phyloP scores from a whole-genome alignment of 2,113 vertebrate species.

The Kryptolebias marmoratus region DNA sequence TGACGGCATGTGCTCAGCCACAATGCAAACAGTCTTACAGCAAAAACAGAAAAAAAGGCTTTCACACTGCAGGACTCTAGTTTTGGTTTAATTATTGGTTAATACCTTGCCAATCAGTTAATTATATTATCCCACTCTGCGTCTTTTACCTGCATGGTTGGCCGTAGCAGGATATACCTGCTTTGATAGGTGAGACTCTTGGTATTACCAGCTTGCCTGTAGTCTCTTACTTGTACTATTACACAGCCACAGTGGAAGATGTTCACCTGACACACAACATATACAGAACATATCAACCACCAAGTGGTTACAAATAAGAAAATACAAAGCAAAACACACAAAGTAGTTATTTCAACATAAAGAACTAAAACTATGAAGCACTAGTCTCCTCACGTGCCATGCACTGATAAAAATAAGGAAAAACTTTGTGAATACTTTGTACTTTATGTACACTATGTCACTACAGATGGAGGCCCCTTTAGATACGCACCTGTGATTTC shows the following conservation, averaged over 20 bases:
- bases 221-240: constrained; percentile 96
- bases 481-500: constrained; percentile 91
- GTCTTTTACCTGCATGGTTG: constrained; percentile 93
- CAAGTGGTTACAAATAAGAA: background rate
- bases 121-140: background rate
- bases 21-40: too few relatives aligned
- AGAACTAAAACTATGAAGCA: background rate
- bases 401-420: background rate
- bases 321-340: background rate
- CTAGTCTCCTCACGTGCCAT: background rate
- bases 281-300: background rate
- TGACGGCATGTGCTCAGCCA: too few relatives aligned
- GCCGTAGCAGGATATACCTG: constrained; percentile 92
- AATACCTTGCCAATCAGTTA: background rate
- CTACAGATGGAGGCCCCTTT: background rate
- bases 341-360: background rate
- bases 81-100: background rate
- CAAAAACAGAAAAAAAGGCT: too few relatives aligned
- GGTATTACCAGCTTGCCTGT: constrained; percentile 91
- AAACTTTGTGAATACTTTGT: background rate
- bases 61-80: too few relatives aligned
- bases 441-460: too few relatives aligned
- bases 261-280: constrained; percentile 86
- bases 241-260: constrained; percentile 99
- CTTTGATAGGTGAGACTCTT: constrained; percentile 95